Evolutionary conservation across 2,797 vertebrate species (phyloP).

Genomic region (Phalanger gymnotis): DNA sequence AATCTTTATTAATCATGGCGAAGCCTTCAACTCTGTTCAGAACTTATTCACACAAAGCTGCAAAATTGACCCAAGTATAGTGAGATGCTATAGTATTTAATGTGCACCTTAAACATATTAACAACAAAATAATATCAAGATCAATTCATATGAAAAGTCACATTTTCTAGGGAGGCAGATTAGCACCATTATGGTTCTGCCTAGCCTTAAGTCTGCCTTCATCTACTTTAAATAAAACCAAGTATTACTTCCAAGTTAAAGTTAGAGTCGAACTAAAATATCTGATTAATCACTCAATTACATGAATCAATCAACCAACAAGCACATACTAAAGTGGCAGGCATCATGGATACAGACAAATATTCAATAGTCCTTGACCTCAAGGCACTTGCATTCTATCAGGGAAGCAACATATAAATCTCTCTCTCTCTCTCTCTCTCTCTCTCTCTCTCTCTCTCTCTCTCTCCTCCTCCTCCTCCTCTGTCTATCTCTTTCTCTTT

Average conservation of each 20-base stretch:
- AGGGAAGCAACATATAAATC: not conserved
- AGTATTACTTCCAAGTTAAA: not conserved
- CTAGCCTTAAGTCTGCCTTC: not conserved
- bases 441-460: too few relatives aligned
- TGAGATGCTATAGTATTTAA: too few relatives aligned
- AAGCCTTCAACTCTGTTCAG: too few relatives aligned
- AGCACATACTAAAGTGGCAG: not conserved
- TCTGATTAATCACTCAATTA: not conserved
- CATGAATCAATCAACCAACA: not conserved
- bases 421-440: too few relatives aligned
- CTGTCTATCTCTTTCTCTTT: not conserved
- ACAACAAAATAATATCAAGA: too few relatives aligned
- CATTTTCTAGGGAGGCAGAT: not conserved
- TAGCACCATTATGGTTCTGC: not conserved
- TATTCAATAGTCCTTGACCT: not conserved
- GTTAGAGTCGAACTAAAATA: not conserved
- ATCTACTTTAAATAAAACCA: not conserved
- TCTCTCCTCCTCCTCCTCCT: too few relatives aligned
- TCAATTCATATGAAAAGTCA: too few relatives aligned
- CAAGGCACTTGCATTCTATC: not conserved
- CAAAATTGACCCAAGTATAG: too few relatives aligned
- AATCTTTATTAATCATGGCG: too few relatives aligned
- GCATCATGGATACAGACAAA: not conserved
- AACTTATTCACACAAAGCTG: too few relatives aligned
- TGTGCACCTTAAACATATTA: too few relatives aligned